Conservation (phyloP, 2,113 vertebrate species). For the Entelurus aequoreus region DNA sequence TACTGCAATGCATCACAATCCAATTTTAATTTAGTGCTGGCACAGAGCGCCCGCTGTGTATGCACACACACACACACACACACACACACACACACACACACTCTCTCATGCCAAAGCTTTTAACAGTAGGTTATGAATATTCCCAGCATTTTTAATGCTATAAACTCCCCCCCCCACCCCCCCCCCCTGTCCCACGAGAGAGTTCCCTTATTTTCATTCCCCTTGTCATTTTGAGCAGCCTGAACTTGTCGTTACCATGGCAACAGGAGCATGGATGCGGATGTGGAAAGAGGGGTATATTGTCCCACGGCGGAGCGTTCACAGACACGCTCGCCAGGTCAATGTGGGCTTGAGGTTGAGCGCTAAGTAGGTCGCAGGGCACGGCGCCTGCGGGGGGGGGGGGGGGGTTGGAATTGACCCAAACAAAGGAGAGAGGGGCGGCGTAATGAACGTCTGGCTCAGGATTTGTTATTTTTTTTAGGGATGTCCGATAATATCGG, state of each 20-base stretch:
- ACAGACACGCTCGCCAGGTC: background rate
- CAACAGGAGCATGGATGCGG: slow-evolving; percentile 62
- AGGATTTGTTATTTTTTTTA: too few relatives aligned
- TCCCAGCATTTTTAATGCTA: slow-evolving; percentile 51
- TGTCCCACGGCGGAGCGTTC: slow-evolving; percentile 17
- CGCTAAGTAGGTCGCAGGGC: slow-evolving; percentile 21
- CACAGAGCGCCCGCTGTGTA: slow-evolving; percentile 45
- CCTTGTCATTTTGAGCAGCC: slow-evolving; percentile 56
- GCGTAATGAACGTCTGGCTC: slow-evolving; percentile 4
- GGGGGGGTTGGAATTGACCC: slow-evolving; percentile 20
- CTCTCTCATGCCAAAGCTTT: slow-evolving; percentile 37
- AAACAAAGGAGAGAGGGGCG: slow-evolving; percentile 13
- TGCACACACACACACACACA: slow-evolving; percentile 17
- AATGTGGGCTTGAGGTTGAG: slow-evolving; percentile 24
- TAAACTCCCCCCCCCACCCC: slow-evolving; percentile 26
- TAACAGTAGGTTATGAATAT: slow-evolving; percentile 66
- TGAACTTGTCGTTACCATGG: slow-evolving; percentile 71
- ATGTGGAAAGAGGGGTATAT: slow-evolving; percentile 28
- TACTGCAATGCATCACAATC: slow-evolving; percentile 73
- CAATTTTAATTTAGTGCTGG: slow-evolving; percentile 66
- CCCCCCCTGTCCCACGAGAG: background rate
- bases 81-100: slow-evolving; percentile 14
- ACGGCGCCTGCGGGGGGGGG: slow-evolving; percentile 6
- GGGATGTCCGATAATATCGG: too few relatives aligned
- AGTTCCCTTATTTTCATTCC: slow-evolving; percentile 39